Conservation (phyloP, 2,113 vertebrate species). For the Mormoops blainvillei region DNA sequence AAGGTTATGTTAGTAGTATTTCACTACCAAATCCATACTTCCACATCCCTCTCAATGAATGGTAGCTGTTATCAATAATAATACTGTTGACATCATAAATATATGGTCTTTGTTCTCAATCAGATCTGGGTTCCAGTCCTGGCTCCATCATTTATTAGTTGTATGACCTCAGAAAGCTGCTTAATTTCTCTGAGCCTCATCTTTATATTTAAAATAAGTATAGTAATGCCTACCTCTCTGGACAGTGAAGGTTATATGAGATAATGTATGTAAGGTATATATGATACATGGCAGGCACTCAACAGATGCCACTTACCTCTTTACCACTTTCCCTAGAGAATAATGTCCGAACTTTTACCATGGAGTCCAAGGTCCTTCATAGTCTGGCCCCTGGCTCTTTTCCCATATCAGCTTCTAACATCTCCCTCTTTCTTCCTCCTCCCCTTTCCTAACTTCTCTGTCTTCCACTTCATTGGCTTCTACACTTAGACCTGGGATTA, state of each 20-base stretch:
- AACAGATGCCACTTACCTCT: not conserved
- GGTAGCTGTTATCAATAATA: not conserved
- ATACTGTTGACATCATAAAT: not conserved
- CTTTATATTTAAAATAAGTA: not conserved
- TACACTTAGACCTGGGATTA: not conserved
- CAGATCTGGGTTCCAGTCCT: not conserved
- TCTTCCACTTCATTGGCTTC: not conserved
- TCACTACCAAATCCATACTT: not conserved
- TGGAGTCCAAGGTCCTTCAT: not conserved
- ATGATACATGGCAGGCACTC: not conserved
- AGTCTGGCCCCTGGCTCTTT: not conserved
- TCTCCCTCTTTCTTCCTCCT: not conserved
- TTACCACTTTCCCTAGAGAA: not conserved
- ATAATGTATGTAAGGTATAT: not conserved
- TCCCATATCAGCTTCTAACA: not conserved
- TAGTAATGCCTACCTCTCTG: not conserved
- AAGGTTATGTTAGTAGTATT: not conserved
- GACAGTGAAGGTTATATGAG: not conserved
- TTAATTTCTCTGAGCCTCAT: not conserved
- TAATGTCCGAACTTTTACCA: not conserved
- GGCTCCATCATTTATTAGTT: not conserved
- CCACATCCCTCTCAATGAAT: not conserved
- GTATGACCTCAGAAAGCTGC: not conserved
- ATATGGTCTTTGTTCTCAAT: not conserved
- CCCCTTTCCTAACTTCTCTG: not conserved